These are phyloP conservation scores for Steatocranus sp. DNA, from an alignment of 2,797 vertebrate species.

Conservation along the genomic window DNA sequence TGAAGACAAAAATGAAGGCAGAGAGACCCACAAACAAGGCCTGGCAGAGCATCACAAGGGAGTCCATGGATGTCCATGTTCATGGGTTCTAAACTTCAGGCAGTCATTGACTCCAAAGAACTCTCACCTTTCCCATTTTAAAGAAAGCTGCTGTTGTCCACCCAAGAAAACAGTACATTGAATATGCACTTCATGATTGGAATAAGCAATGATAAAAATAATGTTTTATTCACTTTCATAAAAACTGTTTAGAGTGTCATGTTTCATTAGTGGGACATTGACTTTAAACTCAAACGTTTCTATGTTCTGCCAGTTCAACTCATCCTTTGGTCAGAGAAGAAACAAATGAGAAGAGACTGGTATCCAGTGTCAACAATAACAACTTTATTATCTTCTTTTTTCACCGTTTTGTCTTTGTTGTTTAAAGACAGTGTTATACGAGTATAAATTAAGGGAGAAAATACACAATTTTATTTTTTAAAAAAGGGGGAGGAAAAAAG, in stretches of 20 bases:
- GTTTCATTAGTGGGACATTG: background rate
- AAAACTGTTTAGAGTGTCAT: background rate
- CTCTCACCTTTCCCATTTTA: background rate
- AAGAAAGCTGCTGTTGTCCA: background rate
- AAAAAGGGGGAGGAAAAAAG: conserved; percentile 7
- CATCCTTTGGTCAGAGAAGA: background rate
- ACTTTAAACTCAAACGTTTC: background rate
- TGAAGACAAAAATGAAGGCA: background rate
- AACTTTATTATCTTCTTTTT: conserved; percentile 68
- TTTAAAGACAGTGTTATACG: conserved; percentile 65
- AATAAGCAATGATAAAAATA: background rate
- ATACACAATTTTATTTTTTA: conserved; percentile 36
- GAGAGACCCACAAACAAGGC: background rate
- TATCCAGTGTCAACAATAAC: conserved; percentile 62
- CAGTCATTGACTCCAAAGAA: background rate
- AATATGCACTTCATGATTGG: background rate
- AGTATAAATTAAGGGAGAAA: conserved; percentile 70
- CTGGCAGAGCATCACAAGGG: background rate
- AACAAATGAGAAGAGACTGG: conserved; percentile 20
- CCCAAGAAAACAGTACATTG: background rate
- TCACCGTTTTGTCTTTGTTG: conserved; percentile 53
- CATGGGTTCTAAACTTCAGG: background rate
- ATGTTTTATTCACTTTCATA: background rate
- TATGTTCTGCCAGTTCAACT: background rate
- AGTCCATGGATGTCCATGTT: background rate